Percentiles rank a stretch among this genome's conserved stretches.
These are phyloP conservation scores for Tiliqua scincoides DNA, from an alignment of 2,113 vertebrate species.

Conservation along the genomic window DNA sequence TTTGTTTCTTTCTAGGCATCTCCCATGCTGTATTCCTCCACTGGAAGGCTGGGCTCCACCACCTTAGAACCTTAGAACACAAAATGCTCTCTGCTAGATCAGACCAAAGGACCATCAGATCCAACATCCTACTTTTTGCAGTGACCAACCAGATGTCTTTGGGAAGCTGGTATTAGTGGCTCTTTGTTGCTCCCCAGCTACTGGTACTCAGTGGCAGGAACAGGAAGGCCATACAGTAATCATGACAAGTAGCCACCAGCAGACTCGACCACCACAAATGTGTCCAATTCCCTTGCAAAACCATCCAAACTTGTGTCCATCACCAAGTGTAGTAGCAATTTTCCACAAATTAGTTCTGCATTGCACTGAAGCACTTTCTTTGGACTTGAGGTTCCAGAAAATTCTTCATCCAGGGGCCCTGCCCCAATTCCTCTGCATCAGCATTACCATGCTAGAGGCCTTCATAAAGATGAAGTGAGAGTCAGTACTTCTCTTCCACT, in stretches of 20 bases:
- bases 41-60: neutral
- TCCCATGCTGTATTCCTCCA: neutral
- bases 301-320: too few species aligned
- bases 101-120: neutral
- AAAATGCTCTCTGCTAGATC: neutral
- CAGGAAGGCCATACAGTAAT: neutral
- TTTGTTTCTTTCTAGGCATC: neutral
- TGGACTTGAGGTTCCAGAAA: neutral
- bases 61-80: neutral
- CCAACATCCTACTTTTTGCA: neutral
- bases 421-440: neutral
- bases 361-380: too few species aligned
- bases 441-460: neutral
- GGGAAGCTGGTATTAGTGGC: neutral
- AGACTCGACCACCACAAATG: neutral
- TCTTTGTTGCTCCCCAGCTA: neutral
- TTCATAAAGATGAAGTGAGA: neutral
- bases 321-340: too few species aligned
- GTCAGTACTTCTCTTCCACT: neutral
- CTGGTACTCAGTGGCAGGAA: neutral
- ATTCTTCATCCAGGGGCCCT: neutral
- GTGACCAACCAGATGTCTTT: neutral
- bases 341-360: too few species aligned
- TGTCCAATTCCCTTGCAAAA: too few species aligned
- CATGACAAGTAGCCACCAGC: neutral